These are phyloP conservation scores for Fragum whitleyi DNA, from an alignment of 2,888 invertebrate genomes.

Conservation along the genomic window DNA sequence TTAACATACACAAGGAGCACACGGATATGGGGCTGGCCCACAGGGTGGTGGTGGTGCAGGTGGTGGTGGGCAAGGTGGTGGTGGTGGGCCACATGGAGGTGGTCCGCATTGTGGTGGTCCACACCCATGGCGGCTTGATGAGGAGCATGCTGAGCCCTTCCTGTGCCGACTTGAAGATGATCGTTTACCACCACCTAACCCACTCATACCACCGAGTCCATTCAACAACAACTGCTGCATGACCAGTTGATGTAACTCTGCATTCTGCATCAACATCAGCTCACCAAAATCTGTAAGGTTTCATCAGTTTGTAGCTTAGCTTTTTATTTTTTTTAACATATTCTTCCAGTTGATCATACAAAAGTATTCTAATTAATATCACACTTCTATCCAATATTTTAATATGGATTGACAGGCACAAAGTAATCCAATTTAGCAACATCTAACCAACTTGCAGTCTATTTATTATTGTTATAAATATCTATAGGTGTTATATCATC, in stretches of 20 bases:
- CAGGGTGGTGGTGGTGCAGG: background rate
- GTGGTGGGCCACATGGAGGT: background rate
- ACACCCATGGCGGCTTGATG: background rate
- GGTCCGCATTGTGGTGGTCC: background rate
- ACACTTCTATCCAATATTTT: no score
- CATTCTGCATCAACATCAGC: constrained; percentile 82
- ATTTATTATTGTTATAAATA: no score
- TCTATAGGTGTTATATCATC: no score
- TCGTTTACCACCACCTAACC: background rate
- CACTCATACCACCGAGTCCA: constrained; percentile 42
- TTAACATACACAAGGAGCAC: background rate
- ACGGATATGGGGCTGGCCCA: background rate
- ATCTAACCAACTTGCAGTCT: no score
- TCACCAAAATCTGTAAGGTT: constrained; percentile 76
- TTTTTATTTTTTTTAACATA: no score
- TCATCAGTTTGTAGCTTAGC: background rate
- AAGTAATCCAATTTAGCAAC: no score
- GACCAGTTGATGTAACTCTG: constrained; percentile 80
- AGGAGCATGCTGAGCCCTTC: constrained; percentile 33
- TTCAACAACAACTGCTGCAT: constrained; percentile 80
- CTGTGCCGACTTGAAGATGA: background rate
- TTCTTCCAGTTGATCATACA: no score
- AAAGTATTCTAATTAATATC: no score
- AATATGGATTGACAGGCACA: no score
- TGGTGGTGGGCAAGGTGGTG: background rate